phyloP scores from a whole-genome alignment of 2,113 vertebrate genomes.

The Elephantulus edwardii region DNA sequence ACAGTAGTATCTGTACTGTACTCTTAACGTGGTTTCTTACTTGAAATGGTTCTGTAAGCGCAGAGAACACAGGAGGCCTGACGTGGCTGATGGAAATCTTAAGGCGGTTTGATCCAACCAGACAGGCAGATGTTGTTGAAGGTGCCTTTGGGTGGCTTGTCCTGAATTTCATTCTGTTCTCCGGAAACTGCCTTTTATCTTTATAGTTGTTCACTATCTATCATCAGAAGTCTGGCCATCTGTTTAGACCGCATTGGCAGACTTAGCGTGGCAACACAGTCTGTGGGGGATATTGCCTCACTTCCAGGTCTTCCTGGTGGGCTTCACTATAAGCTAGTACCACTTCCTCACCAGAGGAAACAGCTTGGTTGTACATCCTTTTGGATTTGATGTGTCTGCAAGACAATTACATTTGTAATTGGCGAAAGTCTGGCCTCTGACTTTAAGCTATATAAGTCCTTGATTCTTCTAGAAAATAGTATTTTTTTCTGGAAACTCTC shows the following conservation, averaged over 20 bases:
- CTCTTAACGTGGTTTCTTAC: neutral
- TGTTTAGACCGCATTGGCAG: neutral
- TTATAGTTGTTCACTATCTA: neutral
- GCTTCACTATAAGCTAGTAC: neutral
- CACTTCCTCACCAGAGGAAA: constrained; percentile 47
- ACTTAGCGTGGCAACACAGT: neutral
- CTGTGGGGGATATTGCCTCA: neutral
- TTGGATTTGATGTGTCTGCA: neutral
- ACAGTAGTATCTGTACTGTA: neutral
- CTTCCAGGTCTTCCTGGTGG: constrained; percentile 59
- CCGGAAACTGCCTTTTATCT: neutral
- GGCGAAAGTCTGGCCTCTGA: neutral
- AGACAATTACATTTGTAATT: neutral
- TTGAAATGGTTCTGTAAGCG: neutral
- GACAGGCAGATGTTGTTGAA: neutral
- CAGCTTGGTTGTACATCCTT: constrained; percentile 33
- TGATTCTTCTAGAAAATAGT: neutral
- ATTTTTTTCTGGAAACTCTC: neutral
- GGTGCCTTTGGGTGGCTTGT: neutral
- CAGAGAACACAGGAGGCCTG: neutral
- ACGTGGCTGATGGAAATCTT: neutral
- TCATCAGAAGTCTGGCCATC: neutral
- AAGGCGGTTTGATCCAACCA: neutral
- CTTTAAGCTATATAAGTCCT: constrained; percentile 1
- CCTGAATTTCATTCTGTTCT: neutral